phyloP scores from a whole-genome alignment of 2,888 invertebrate genomes.

The Brachyptera putata region DNA sequence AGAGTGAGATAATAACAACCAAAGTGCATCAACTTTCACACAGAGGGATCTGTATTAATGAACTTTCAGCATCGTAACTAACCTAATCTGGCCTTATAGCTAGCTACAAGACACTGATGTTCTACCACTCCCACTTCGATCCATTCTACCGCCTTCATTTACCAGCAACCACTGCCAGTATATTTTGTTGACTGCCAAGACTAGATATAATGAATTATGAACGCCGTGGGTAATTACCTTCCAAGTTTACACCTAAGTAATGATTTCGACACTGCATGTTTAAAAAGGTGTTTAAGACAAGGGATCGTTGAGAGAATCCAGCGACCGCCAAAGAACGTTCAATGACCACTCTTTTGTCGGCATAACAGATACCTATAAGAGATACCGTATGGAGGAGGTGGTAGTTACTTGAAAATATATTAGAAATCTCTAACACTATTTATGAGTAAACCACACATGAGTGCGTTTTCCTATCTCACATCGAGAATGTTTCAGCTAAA shows the following conservation, averaged over 20 bases:
- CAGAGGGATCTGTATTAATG: too few species aligned
- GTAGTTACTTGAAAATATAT: conserved; percentile 1
- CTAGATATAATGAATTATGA: conserved; percentile 45
- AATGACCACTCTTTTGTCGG: conserved; percentile 15
- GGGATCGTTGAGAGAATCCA: neutral
- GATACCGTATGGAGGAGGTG: conserved; percentile 1
- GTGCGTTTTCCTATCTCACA: too few species aligned
- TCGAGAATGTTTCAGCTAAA: too few species aligned
- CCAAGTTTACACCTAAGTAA: conserved; percentile 51
- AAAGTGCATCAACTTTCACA: too few species aligned
- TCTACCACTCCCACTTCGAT: conserved; percentile 7
- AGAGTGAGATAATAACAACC: too few species aligned
- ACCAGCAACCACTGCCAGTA: conserved; percentile 9
- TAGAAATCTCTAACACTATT: conserved; percentile 12
- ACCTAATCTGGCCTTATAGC: neutral
- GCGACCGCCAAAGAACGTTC: conserved; percentile 1
- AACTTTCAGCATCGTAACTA: neutral
- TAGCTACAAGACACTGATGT: neutral
- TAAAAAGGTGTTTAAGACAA: conserved; percentile 43
- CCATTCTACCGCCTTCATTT: conserved; percentile 7
- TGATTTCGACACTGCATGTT: conserved; percentile 51
- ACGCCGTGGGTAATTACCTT: conserved; percentile 46
- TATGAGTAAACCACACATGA: too few species aligned
- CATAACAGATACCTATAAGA: neutral
- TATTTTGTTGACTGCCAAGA: conserved; percentile 26